Evolutionary conservation across 2,113 vertebrate species (phyloP), one percentile per base, ranked within the genome.

Genomic region (Callipepla californica): DNA sequence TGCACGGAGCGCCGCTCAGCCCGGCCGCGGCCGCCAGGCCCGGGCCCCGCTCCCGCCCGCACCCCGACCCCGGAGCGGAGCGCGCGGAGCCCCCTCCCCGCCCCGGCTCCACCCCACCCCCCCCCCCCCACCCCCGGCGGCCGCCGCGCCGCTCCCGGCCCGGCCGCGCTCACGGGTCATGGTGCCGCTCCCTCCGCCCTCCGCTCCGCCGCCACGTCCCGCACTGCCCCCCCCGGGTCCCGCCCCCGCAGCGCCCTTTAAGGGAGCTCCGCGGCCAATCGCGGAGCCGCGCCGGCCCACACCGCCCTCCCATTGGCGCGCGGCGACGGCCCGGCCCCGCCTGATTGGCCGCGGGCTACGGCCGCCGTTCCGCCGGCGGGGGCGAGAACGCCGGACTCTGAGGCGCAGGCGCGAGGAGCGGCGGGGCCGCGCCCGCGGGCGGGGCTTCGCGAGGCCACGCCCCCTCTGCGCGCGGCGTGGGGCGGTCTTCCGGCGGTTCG

Each of bases 311-410:
- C 36, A 96, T 93, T 96, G 96, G 96, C 4, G 6, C 1, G 1
- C 2, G 4, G 21, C 20, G 10, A 21, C 15, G 2, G 20, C 26
- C 5, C 4, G 13, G 6, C 73, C 55, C 67, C 87, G 80, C 68
- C 84, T 86, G 92, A 95, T 94, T 95, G 89, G 92, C 87, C 81
- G 58, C 36, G 14, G 92, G 89, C 92, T 87, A 69, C 9, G 38
- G 25, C 62, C 42, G 30, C 79, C 28, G 2, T 11, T 69, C 63
- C 36, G 66, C 93, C 44, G n/a, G 78, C 70, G 65, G 51, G 75
- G 88, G 32, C 18, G 67, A 51, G 74, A 57, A 84, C 57, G 32
- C 53, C 47, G 75, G 76, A 58, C 79, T 36, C 57, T 30, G 48
- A 4, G 3, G 67, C 88, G 94, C 94, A 89, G 5, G 91, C 84